Conservation (phyloP, 2,113 vertebrate species). For the Hepsetus odoe region DNA sequence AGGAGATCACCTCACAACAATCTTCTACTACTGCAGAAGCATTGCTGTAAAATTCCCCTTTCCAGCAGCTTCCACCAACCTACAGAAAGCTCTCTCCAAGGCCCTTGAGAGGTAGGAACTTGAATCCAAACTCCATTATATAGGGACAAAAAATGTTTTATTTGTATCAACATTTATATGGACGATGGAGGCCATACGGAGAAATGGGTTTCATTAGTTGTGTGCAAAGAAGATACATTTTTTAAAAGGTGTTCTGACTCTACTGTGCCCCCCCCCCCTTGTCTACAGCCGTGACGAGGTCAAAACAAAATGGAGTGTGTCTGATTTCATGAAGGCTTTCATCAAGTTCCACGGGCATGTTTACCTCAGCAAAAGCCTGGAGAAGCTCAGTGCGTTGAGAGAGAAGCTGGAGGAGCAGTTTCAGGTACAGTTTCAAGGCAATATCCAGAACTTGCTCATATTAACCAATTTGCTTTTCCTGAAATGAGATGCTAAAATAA, state of each 20-base stretch:
- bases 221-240: neutral
- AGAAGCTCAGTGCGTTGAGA: constrained; percentile 89
- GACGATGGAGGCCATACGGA: neutral
- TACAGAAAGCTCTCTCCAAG: constrained; percentile 99
- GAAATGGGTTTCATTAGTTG: neutral
- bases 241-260: neutral
- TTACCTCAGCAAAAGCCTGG: constrained; percentile 93
- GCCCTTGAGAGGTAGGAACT: constrained; percentile 90
- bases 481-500: too few species aligned
- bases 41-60: constrained; percentile 99
- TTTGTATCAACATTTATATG: neutral
- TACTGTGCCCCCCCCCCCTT: constrained; percentile 63
- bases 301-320: constrained; percentile 93
- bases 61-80: constrained; percentile 97
- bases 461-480: too few species aligned
- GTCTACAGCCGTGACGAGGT: constrained; percentile 90
- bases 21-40: constrained; percentile 99
- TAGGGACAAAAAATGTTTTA: neutral
- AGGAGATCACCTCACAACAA: constrained; percentile 98
- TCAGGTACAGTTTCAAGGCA: constrained; percentile 77
- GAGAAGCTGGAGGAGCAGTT: constrained; percentile 97
- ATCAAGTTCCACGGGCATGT: constrained; percentile 99
- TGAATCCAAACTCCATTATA: neutral
- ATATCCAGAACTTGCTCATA: too few species aligned
- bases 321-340: constrained; percentile 97